Conservation (phyloP, 2,888 invertebrate genomes). For the Temnothorax ravouxi region DNA sequence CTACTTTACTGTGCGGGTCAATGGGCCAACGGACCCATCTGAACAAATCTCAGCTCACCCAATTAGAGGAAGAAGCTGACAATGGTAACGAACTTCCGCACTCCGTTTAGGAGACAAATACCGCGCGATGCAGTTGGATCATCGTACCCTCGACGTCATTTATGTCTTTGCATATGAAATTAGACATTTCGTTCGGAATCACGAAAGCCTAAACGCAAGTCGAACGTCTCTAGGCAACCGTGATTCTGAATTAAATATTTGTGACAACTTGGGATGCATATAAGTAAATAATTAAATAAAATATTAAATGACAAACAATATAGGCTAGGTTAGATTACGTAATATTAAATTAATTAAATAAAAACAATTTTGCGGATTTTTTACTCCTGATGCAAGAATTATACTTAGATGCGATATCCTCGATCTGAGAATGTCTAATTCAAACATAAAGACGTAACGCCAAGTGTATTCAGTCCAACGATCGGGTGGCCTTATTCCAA, state of each 20-base stretch:
- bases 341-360: too few species aligned
- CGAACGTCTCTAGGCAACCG: neutral
- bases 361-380: neutral
- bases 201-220: neutral
- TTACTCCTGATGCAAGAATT: neutral
- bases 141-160: neutral
- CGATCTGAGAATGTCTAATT: neutral
- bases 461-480: neutral
- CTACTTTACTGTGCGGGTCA: neutral
- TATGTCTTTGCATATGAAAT: neutral
- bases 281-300: neutral
- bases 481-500: slow-evolving; percentile 13
- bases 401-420: neutral
- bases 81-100: slow-evolving; percentile 6
- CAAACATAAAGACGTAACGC: neutral
- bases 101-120: neutral
- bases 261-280: neutral
- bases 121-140: neutral
- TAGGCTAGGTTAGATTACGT: too few species aligned
- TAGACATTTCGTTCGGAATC: neutral
- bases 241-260: neutral
- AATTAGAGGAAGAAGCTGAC: neutral
- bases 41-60: neutral
- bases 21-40: neutral
- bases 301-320: neutral